Base-by-base conservation (phyloP, 2,888 invertebrate genomes). In the Leptinotarsa rubiginosa region DNA sequence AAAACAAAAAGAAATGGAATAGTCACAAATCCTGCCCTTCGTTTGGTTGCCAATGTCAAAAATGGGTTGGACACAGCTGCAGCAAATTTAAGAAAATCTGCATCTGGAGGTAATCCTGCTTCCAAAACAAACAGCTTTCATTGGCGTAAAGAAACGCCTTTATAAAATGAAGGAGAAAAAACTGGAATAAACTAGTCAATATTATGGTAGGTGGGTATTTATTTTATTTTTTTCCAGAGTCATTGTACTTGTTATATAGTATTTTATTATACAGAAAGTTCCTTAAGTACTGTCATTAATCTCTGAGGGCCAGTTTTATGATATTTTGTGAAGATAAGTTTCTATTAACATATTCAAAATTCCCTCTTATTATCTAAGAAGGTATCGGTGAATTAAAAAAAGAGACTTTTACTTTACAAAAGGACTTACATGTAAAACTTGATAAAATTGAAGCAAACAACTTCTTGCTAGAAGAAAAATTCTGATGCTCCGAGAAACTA, bases 71-170 rank as follows among this genome's bases (percentile, higher is more conserved):
- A 92, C 74, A 90, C 87, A 41, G 92, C 92, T 3, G 92, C 92
- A 0, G 92, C 92, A 0, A 92, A 92, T 79, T 89, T 92, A 59
- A 87, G 92, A 2, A 90, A 92, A 47, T 91, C 92, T 0, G 90
- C 92, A 0, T 91, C 91, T 0, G 90, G 91, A 64, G 91, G 91
- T 0, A 88, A 90, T 80, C 92, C 92, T 0, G 91, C 91, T 2
- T 91, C 92, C 74, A 92, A 91, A 84, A 92, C 91, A 1, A 95
- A 94, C 89, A 95, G 95, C 80, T 93, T 95, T 83, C 95, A 95
- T 82, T 94, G 95, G 93, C 91, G 95, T 85, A 95, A 95, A 86
- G 96, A 96, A 88, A 96, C 95, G 78, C 95, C 95, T 25, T 90
- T 94, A 79, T 88, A 88, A 80, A 69, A 77, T 64, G 73, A 56